Percentiles rank a stretch among this genome's conserved stretches.
Evolutionary conservation across 2,113 vertebrate genomes (phyloP).

Genomic region (Coptodon bakossiorum): DNA sequence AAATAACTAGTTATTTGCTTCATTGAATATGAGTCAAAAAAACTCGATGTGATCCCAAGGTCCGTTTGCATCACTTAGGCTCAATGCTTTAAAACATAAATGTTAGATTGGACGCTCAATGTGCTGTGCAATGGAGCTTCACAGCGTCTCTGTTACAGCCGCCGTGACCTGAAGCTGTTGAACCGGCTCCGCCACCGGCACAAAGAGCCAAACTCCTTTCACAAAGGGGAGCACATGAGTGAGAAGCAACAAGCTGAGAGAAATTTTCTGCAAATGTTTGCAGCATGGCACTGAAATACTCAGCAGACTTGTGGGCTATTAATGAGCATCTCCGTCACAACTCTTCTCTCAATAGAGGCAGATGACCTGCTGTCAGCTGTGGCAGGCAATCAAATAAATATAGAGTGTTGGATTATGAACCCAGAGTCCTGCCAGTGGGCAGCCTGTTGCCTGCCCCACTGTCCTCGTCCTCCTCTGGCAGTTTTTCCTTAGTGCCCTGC

Average conservation of each 20-base stretch:
- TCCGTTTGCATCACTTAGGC: slow-evolving; percentile 61
- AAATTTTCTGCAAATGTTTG: slow-evolving; percentile 11
- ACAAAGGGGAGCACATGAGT: slow-evolving; percentile 1
- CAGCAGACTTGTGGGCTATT: neutral
- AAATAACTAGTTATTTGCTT: neutral
- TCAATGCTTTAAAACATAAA: slow-evolving; percentile 71
- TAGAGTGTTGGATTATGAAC: slow-evolving; percentile 19
- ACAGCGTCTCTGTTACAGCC: slow-evolving; percentile 10
- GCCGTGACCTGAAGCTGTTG: slow-evolving; percentile 35
- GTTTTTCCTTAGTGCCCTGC: neutral
- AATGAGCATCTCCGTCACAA: slow-evolving; percentile 10
- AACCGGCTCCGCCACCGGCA: slow-evolving; percentile 17
- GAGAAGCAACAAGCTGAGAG: slow-evolving; percentile 5
- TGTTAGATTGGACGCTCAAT: slow-evolving; percentile 61
- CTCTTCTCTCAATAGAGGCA: slow-evolving; percentile 2
- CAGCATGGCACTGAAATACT: slow-evolving; percentile 43
- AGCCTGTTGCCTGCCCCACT: slow-evolving; percentile 1
- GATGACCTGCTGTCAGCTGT: slow-evolving; percentile 53
- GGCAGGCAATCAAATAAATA: slow-evolving; percentile 46
- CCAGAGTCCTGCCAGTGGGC: neutral
- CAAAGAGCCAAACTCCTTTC: slow-evolving; percentile 33
- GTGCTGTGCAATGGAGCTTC: slow-evolving; percentile 65
- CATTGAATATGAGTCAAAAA: neutral
- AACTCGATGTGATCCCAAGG: slow-evolving; percentile 8
- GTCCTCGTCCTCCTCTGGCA: neutral